These are phyloP conservation scores for Eupithecia centaureata DNA, from an alignment of 2,888 invertebrate species.

Conservation along the genomic window DNA sequence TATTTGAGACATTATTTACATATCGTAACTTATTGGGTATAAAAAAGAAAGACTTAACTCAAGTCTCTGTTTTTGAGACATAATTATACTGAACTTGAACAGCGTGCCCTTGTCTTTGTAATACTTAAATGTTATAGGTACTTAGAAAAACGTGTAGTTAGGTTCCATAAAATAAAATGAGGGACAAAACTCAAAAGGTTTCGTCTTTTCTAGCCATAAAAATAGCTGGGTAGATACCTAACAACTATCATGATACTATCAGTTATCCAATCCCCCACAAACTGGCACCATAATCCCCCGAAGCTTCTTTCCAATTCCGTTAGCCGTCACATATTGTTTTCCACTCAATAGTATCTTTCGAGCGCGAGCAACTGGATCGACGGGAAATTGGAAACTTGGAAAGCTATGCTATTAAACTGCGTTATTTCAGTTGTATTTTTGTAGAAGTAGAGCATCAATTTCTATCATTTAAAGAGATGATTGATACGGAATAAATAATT, in stretches of 20 bases:
- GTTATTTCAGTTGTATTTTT: not conserved
- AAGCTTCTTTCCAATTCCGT: conserved; percentile 15
- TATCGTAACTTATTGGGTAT: no score
- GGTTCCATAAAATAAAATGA: not conserved
- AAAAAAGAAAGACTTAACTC: no score
- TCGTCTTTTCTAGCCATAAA: not conserved
- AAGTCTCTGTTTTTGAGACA: not conserved
- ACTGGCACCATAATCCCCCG: conserved; percentile 9
- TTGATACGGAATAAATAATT: no score
- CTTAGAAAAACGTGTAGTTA: not conserved
- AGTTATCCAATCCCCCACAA: conserved; percentile 1
- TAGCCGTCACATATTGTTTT: conserved; percentile 23
- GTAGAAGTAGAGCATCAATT: not conserved
- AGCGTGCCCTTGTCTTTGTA: not conserved
- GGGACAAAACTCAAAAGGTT: not conserved
- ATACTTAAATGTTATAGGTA: not conserved
- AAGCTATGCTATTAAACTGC: not conserved
- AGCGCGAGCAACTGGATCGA: not conserved
- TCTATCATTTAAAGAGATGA: not conserved
- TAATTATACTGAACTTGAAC: not conserved
- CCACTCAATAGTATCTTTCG: conserved; percentile 16
- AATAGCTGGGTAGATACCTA: not conserved
- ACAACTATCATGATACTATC: not conserved
- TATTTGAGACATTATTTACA: not conserved
- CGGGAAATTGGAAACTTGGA: not conserved